These are phyloP conservation scores for Hippopotamus amphibius DNA, from an alignment of 2,113 vertebrate genomes.

Conservation along the genomic window DNA sequence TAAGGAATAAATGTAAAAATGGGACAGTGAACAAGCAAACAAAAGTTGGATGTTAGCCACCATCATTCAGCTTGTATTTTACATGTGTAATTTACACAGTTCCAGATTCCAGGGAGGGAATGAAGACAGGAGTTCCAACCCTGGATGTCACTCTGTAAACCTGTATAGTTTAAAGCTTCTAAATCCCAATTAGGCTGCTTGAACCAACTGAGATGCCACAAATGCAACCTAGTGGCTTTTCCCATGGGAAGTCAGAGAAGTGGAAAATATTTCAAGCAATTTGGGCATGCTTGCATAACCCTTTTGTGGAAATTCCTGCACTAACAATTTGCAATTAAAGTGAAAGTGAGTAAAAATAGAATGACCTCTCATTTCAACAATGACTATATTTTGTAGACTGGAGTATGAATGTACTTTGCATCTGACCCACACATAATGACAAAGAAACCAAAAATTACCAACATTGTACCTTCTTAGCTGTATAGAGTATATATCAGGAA, in stretches of 20 bases:
- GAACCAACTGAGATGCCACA: conserved; percentile 72
- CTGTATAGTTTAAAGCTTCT: conserved; percentile 61
- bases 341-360: conserved; percentile 77
- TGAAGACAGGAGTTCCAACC: neutral
- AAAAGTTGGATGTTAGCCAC: neutral
- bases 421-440: conserved; percentile 34
- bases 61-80: neutral
- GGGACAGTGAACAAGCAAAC: neutral
- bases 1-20: neutral
- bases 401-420: conserved; percentile 17
- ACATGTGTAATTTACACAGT: neutral
- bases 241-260: conserved; percentile 84
- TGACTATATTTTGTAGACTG: conserved; percentile 62
- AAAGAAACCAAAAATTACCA: conserved; percentile 50
- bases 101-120: neutral
- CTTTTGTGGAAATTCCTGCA: conserved; percentile 81
- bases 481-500: neutral
- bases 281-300: conserved; percentile 82
- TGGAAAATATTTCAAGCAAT: conserved; percentile 85
- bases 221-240: conserved; percentile 77
- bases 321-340: conserved; percentile 82
- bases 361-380: conserved; percentile 69
- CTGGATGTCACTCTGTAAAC: conserved; percentile 36
- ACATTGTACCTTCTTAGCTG: neutral
- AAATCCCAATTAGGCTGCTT: conserved; percentile 74